Base-by-base conservation (phyloP, 2,113 vertebrate genomes). In the Vimba vimba region DNA sequence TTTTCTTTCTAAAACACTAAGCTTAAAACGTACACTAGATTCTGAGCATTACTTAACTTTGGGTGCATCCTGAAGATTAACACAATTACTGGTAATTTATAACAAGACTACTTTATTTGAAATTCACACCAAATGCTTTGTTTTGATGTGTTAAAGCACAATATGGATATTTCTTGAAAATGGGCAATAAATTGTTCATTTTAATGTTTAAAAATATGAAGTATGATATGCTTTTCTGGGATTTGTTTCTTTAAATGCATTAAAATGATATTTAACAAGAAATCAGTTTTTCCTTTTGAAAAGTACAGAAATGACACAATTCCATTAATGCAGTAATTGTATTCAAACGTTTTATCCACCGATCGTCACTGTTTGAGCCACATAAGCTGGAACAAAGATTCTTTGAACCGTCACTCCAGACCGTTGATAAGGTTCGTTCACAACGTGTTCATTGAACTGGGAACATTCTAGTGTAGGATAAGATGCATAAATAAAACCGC, bases 1-100 rank as follows among this genome's bases (percentile, higher is more conserved):
- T 23, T 33, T 77, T 62, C 6, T 52, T 52, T 82, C 47, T 52
- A 52, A 69, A 69, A 82, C 80, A 82, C 80, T 82, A 82, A 23
- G 10, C 60, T 45, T 6, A 30, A 23, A 21, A 66, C 0, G 4
- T 7, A 66, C 13, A 66, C 39, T 30, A 47, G 7, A 17, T 33
- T 3, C 12, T 30, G 11, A 50, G 43, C 27, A 82, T 82, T 33
- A 33, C 39, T 64, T 9, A n/a, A 33, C 60, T 19, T 50, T 76
- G 73, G 13, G 11, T 9, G 12, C 5, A 25, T 36, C 19, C 27
- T 47, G 68, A 73, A 73, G 73, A 13, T 2, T 25, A 45, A 50
- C 4, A n/a, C 13, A 23, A 43, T 62, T 23, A 45, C 15, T 27
- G 78, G 1, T 17, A 0, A 27, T 25, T 43, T 10, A 0, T 2